Evolutionary conservation across 2,797 vertebrate species (phyloP).

Genomic region (Lagorchestes hirsutus): DNA sequence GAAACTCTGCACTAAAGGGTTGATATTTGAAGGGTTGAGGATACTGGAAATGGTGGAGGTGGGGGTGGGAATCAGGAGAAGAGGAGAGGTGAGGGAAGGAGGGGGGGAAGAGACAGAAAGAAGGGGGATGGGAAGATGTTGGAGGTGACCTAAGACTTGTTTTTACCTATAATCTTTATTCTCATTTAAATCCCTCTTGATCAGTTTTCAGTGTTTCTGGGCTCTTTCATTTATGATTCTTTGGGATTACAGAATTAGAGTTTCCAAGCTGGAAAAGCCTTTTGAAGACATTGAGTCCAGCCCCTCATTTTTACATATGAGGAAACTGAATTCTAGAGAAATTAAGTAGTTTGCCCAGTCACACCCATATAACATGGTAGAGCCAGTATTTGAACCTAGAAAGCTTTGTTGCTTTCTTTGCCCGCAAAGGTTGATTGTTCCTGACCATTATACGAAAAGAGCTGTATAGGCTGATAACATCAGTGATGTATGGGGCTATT

Average conservation of each 20-base stretch:
- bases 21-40: not conserved
- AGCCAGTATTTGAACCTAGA: not conserved
- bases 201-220: not conserved
- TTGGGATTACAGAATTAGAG: not conserved
- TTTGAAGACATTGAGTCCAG: too few relatives aligned
- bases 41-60: not conserved
- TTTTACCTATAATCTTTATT: not conserved
- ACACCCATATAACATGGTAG: not conserved
- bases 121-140: accelerated
- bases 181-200: not conserved
- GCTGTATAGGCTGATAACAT: too few relatives aligned
- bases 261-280: not conserved
- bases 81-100: too few relatives aligned
- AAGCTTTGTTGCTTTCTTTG: not conserved
- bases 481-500: not conserved
- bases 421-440: not conserved
- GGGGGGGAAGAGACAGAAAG: accelerated
- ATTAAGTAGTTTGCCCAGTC: not conserved
- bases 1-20: not conserved
- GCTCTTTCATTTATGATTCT: not conserved
- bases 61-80: too few relatives aligned
- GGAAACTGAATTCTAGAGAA: not conserved
- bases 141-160: not conserved
- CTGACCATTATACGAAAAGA: not conserved
- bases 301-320: not conserved